phyloP scores from a whole-genome alignment of 2,888 invertebrate genomes.

The Branchipolynoe longqiensis region DNA sequence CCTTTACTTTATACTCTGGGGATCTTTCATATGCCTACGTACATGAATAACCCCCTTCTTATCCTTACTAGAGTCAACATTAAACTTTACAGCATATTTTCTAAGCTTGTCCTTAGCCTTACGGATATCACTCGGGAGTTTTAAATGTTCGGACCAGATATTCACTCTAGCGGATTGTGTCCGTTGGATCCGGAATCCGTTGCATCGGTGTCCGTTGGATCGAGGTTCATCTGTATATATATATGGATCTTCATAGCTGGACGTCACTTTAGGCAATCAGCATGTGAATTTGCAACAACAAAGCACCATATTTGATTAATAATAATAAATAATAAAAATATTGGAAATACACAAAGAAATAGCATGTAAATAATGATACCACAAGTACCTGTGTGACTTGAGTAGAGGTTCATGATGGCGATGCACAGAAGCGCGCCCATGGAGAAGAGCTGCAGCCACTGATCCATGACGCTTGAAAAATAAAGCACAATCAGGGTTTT shows the following conservation, averaged over 20 bases:
- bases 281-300: neutral
- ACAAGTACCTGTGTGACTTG: neutral
- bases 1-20: neutral
- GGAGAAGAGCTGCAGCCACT: slow-evolving; percentile 15
- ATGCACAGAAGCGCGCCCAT: neutral
- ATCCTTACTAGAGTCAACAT: too few relatives aligned
- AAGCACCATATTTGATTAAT: neutral
- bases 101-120: too few relatives aligned
- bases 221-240: too few relatives aligned
- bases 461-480: slow-evolving; percentile 11
- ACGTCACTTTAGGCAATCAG: neutral
- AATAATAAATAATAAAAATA: neutral
- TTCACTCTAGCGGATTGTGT: too few relatives aligned
- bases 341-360: neutral
- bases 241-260: neutral
- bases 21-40: too few relatives aligned
- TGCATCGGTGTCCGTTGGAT: too few relatives aligned
- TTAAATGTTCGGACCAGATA: too few relatives aligned
- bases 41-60: too few relatives aligned
- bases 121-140: too few relatives aligned
- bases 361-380: neutral
- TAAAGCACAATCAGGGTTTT: neutral
- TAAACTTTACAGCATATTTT: too few relatives aligned
- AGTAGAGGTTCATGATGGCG: slow-evolving; percentile 13
- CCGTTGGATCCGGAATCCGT: too few relatives aligned